Evolutionary conservation across 2,797 vertebrate genomes (phyloP).

Genomic region (Lithobates sylvaticus): DNA sequence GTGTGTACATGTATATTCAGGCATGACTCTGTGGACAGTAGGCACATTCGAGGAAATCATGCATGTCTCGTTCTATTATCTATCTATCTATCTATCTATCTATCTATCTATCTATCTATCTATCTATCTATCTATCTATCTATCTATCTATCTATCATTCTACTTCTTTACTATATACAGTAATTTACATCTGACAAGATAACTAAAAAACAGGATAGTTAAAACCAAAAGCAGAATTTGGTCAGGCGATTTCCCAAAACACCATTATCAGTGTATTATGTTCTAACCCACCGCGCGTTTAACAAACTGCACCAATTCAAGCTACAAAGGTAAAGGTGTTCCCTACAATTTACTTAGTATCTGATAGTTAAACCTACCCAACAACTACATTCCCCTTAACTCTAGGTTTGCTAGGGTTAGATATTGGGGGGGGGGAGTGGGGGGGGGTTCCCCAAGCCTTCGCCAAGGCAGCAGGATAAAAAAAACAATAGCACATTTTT

Average conservation of each 20-base stretch:
- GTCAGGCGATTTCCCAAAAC: conserved; percentile 12
- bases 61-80: conserved; percentile 3
- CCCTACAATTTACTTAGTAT: not conserved
- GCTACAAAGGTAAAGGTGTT: not conserved
- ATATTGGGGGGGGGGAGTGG: too few species aligned
- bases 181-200: conserved; percentile 49
- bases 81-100: too few species aligned
- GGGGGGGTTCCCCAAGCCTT: not conserved
- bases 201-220: conserved; percentile 48
- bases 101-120: conserved; percentile 62
- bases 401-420: not conserved
- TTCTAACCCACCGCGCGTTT: conserved; percentile 2
- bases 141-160: too few species aligned
- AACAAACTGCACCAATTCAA: not conserved
- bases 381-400: too few species aligned
- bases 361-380: not conserved
- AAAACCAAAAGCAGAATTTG: not conserved
- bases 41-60: too few species aligned
- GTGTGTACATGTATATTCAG: not conserved
- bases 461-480: not conserved
- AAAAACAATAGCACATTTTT: not conserved
- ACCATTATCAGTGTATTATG: not conserved
- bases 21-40: too few species aligned
- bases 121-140: not conserved
- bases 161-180: conserved; percentile 44